Conservation (phyloP, 2,888 invertebrate genomes). For the Autographa pulchrina region DNA sequence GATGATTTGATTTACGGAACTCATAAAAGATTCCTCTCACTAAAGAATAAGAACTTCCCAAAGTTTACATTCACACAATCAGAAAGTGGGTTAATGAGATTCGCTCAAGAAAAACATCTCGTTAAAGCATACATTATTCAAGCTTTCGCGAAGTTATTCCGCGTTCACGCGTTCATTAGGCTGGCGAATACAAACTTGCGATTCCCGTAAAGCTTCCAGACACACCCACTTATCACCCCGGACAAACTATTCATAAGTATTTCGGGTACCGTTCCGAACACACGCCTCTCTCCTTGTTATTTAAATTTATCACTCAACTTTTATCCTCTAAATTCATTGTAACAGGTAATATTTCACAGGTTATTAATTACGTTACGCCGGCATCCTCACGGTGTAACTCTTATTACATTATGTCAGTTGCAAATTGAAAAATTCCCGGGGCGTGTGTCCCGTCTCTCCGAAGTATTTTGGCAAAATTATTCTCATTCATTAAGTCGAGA, state of each 20-base stretch:
- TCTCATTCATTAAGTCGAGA: conserved; percentile 88
- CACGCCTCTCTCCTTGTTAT: conserved; percentile 81
- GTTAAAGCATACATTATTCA: conserved; percentile 89
- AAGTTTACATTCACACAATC: conserved; percentile 88
- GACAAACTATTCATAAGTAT: conserved; percentile 87
- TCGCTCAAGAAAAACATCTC: conserved; percentile 89
- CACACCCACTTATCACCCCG: conserved; percentile 84
- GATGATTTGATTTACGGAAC: conserved; percentile 80
- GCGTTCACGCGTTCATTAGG: conserved; percentile 89
- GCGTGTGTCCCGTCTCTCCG: conserved; percentile 88
- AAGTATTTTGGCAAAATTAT: conserved; percentile 89
- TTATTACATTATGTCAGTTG: conserved; percentile 89
- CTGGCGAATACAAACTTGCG: conserved; percentile 83
- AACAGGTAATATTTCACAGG: conserved; percentile 89
- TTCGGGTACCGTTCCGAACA: conserved; percentile 74
- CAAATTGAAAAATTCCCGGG: conserved; percentile 89
- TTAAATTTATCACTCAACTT: conserved; percentile 90
- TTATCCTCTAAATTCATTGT: conserved; percentile 88
- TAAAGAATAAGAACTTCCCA: conserved; percentile 83
- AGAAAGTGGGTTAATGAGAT: conserved; percentile 89
- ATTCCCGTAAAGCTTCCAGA: conserved; percentile 77
- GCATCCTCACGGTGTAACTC: conserved; percentile 88
- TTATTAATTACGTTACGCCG: conserved; percentile 88
- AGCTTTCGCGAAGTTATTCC: conserved; percentile 87
- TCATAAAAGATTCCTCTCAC: conserved; percentile 81